Conservation (phyloP, 2,888 invertebrate species). For the Aleiodes leptofemur region DNA sequence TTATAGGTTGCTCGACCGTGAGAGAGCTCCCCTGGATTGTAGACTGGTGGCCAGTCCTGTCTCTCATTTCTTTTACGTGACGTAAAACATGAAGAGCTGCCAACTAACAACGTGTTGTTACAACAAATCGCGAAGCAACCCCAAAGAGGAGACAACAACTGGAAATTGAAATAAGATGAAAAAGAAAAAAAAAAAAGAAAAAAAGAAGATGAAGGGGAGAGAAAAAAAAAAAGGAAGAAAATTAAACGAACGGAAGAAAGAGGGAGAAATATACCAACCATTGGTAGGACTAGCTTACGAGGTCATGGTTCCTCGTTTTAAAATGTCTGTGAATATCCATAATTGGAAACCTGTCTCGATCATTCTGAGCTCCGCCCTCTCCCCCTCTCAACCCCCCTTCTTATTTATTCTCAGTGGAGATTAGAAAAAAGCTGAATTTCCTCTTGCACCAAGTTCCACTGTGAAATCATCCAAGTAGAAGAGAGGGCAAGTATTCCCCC, state of each 20-base stretch:
- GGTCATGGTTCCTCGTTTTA: constrained; percentile 54
- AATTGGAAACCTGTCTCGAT: constrained; percentile 54
- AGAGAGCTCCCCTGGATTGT: constrained; percentile 28
- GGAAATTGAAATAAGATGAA: no score
- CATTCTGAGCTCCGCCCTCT: constrained; percentile 13
- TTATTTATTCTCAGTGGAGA: constrained; percentile 14
- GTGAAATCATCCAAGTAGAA: neutral
- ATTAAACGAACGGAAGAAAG: constrained; percentile 28
- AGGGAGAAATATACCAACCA: constrained; percentile 22
- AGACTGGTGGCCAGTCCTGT: constrained; percentile 47
- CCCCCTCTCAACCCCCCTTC: constrained; percentile 11
- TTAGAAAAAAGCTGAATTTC: constrained; percentile 49
- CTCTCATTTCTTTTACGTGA: constrained; percentile 38
- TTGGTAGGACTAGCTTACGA: constrained; percentile 56
- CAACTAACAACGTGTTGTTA: neutral
- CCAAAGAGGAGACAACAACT: no score
- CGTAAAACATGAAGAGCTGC: neutral
- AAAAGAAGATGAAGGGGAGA: constrained; percentile 10
- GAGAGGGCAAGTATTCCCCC: neutral
- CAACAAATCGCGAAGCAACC: constrained; percentile 29
- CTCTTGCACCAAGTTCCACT: neutral
- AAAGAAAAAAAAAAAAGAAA: neutral
- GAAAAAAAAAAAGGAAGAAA: constrained; percentile 4
- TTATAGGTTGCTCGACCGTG: constrained; percentile 51
- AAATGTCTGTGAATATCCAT: constrained; percentile 39